Base-by-base conservation (phyloP, 2,113 vertebrate genomes). In the Agelaius phoeniceus region DNA sequence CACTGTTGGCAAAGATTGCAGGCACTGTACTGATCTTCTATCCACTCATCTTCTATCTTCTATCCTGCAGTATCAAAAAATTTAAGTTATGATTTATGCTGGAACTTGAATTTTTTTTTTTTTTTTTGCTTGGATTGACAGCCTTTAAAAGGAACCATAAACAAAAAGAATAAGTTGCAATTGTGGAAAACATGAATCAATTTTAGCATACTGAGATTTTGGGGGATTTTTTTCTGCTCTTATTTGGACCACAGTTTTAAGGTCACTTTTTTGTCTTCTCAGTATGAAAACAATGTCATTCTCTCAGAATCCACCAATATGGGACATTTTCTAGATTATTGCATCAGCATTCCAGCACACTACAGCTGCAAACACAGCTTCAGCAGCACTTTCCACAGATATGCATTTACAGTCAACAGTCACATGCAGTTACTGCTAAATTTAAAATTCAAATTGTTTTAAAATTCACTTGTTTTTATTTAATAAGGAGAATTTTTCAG, bases 301-400 rank as follows among this genome's bases (percentile, higher is more conserved):
- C 28, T 69, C 80, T 81, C 55, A 63, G 41, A 92, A 65, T 19
- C 19, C 66, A 57, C 41, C 28, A 84, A 66, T 76, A 31, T 76
- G 73, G 39, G 31, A 61, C 41, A n/a, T 63, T 92, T 94, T 75
- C 54, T 33, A 33, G 51, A 59, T 84, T 83, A 72, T 75, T 83
- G 35, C 73, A 85, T 62, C 57, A 76, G 49, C 24, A 52, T 65
- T 91, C 17, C 49, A 57, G 41, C 28, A 57, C 52, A 13, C 17
- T 43, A 44, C 62, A 95, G 37, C 72, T 89, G 48, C n/a, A 92
- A 73, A 63, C 74, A 82, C 81, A 96, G 69, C 63, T 78, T 82
- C 63, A 90, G 26, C 4, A 13, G 39, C 51, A 77, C 41, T 54
- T 88, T 27, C 33, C 37, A 59, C 46, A 73, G 33, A 57, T 39